Evolutionary conservation across 2,797 vertebrate species (phyloP).

Genomic region (Eulemur albifrons): DNA sequence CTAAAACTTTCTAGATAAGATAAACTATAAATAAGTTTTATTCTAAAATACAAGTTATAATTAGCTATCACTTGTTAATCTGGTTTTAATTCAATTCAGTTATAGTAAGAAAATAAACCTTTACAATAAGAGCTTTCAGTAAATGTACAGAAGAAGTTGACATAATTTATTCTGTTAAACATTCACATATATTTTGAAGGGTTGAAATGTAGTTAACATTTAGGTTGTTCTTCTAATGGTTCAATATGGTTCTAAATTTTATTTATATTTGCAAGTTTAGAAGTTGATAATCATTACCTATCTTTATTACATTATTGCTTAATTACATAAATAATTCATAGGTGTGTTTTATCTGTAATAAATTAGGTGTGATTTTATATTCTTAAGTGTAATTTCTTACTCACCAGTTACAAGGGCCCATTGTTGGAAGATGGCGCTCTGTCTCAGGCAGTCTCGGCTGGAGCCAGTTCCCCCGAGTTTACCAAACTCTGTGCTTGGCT

Average conservation of each 20-base stretch:
- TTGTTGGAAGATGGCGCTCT: constrained; percentile 94
- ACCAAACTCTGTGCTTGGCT: constrained; percentile 98
- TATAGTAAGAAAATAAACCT: constrained; percentile 24
- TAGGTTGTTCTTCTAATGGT: constrained; percentile 15
- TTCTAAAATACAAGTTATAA: constrained; percentile 14
- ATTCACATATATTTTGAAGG: background rate
- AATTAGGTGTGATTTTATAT: background rate
- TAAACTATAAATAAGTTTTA: background rate
- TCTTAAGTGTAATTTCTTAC: constrained; percentile 64
- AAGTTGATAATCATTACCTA: background rate
- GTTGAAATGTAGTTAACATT: background rate
- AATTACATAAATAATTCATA: background rate
- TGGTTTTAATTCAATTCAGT: constrained; percentile 8
- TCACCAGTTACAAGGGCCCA: constrained; percentile 95
- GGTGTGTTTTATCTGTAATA: background rate
- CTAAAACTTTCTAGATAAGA: constrained; percentile 9
- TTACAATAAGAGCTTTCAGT: background rate
- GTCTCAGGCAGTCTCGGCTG: constrained; percentile 87
- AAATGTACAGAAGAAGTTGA: background rate
- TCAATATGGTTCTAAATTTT: background rate
- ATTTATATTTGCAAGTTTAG: background rate
- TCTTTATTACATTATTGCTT: constrained; percentile 1
- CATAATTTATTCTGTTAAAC: constrained; percentile 37
- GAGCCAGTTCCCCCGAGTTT: constrained; percentile 94
- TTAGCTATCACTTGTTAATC: constrained; percentile 32